These are phyloP conservation scores for Leiothrix lutea DNA, from an alignment of 2,113 vertebrate genomes.

Conservation along the genomic window DNA sequence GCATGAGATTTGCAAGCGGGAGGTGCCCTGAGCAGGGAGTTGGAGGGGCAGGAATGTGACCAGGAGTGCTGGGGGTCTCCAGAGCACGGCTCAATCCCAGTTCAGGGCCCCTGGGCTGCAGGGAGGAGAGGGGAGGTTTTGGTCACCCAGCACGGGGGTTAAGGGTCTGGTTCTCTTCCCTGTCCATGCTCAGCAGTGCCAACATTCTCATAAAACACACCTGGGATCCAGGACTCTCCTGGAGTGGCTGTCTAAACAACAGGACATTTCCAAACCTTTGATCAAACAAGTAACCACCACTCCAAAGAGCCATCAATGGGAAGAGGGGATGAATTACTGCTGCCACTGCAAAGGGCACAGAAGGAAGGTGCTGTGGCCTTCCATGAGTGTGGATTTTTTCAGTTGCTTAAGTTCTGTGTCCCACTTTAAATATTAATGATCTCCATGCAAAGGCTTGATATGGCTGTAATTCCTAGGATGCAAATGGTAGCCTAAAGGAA, in stretches of 20 bases:
- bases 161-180: background rate
- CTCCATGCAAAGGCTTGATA: background rate
- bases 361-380: background rate
- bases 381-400: background rate
- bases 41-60: background rate
- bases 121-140: background rate
- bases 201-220: background rate
- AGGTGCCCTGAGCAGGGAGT: too few relatives aligned
- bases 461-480: background rate
- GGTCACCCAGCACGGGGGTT: background rate
- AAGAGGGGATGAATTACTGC: background rate
- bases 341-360: background rate
- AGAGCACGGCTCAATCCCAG: background rate
- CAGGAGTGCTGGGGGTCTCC: background rate
- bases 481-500: background rate
- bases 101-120: background rate
- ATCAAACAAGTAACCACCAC: accelerated
- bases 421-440: background rate
- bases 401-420: background rate
- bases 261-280: background rate
- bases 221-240: background rate
- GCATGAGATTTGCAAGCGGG: background rate
- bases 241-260: background rate
- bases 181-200: accelerated
- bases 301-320: background rate